Evolutionary conservation across 1,140 invertebrate genomes (phyloP), one percentile per base, ranked within the genome.

Genomic region (Calosoma granatense): DNA sequence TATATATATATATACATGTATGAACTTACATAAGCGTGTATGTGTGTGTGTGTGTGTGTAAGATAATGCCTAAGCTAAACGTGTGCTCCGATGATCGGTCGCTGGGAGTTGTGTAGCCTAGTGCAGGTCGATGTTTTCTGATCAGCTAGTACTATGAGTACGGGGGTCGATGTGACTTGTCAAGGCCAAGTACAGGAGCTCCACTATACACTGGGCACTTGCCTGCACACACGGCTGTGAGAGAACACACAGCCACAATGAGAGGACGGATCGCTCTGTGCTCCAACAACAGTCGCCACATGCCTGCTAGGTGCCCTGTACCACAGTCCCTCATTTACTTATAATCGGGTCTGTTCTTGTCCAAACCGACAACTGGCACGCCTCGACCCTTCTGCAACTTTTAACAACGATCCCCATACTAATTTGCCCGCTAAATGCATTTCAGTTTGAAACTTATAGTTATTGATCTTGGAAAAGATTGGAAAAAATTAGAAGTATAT

Each of bases 61-160:
- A n/a, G 6, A 36, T 36, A 36, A 36, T 36, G 26, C 41, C 17
- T 47, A 17, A n/a, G n/a, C n/a, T n/a, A 11, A 47, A 17, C 41
- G 41, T 47, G 41, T 47, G 41, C 41, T n/a, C 41, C 41, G 41
- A 47, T 47, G 41, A 47, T 47, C 41, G 41, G 41, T 30, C 26
- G 26, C 26, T n/a, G n/a, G 41, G 41, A 6, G 41, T 17, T 6
- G 41, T 17, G 9, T 47, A 17, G 9, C 17, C 15, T 17, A 9
- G 26, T n/a, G n/a, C 26, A 9, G 41, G 41, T 47, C 41, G 41
- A 47, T 47, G 41, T 47, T 47, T 47, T 47, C 41, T 17, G 41
- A 47, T 47, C 41, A 17, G 41, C 15, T 47, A 47, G 41, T 47
- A 47, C 3, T 12, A 6, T n/a, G 41, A 12, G 41, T 9, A 47